Evolutionary conservation across 2,113 vertebrate genomes (phyloP).

Genomic region (Bettongia penicillata): DNA sequence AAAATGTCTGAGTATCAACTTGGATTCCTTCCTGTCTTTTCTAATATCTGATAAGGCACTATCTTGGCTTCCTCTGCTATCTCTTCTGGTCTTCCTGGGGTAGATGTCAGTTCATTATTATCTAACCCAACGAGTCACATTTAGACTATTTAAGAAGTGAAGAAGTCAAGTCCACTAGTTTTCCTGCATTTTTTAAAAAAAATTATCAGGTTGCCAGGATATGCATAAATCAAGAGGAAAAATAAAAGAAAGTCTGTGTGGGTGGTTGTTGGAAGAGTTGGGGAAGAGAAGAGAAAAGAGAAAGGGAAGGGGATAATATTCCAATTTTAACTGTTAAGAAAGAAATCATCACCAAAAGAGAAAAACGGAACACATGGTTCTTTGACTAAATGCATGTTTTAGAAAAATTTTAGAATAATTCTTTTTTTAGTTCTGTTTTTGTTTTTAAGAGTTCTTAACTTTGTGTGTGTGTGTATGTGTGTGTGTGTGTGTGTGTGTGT

Average conservation of each 20-base stretch:
- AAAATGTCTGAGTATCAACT: not conserved
- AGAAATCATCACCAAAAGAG: not conserved
- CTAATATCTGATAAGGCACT: not conserved
- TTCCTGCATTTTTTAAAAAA: not conserved
- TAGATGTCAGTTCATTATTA: not conserved
- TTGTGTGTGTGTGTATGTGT: not conserved
- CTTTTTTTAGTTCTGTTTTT: not conserved
- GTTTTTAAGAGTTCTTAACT: not conserved
- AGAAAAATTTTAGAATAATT: not conserved
- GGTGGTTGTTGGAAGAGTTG: not conserved
- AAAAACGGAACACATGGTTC: not conserved
- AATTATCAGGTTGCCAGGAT: not conserved
- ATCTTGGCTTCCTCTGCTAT: not conserved
- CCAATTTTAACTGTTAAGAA: not conserved
- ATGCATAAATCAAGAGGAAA: not conserved
- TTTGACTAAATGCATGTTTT: not conserved
- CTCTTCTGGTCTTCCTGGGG: not conserved
- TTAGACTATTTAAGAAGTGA: not conserved
- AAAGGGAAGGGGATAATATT: not conserved
- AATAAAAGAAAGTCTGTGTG: not conserved
- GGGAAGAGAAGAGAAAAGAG: not conserved
- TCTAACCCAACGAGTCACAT: not conserved
- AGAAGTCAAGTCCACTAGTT: not conserved
- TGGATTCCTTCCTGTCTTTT: not conserved
- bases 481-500: not conserved